Evolutionary conservation across 2,113 vertebrate species (phyloP), one percentile per base, ranked within the genome.

Genomic region (Monopterus albus): DNA sequence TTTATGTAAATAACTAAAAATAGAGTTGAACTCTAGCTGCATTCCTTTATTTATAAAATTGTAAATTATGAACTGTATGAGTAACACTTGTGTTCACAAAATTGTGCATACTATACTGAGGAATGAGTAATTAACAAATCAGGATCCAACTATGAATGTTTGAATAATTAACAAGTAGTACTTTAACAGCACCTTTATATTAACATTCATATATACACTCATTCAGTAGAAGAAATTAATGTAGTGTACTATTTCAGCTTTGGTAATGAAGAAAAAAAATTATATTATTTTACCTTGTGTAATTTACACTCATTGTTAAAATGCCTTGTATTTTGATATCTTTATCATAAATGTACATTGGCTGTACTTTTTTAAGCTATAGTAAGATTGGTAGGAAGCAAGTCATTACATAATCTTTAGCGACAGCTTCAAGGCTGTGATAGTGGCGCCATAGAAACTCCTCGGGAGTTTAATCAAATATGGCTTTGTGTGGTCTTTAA

Each of bases 381-480:
- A 38, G 5, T 33, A 13, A 15, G 38, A 76, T 43, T 57, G 25
- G 63, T 28, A 46, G n/a, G 62, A 52, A 63, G 67, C 45, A 59
- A 78, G 64, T 18, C 31, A 51, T 36, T 17, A 73, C 31, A 29
- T 72, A 57, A 82, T 76, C 62, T 39, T 59, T n/a, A 47, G 47
- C 68, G 81, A 82, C 57, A 52, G 72, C 75, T 64, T 72, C 35
- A 72, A 61, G 61, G 70, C 62, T 53, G 45, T 13, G 17, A 70
- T 46, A 40, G 68, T 63, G 29, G 72, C 71, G 80, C 77, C 75
- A 72, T 81, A 76, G 81, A 82, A 83, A 86, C 80, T 68, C 69
- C 36, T 59, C 23, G 20, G 51, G 45, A 63, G 74, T 76, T 71
- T 88, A 82, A 87, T 91, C 86, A 85, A 86, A 85, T 75, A 62